Base-by-base conservation (phyloP, 1,140 invertebrate genomes). In the Apis dorsata region DNA sequence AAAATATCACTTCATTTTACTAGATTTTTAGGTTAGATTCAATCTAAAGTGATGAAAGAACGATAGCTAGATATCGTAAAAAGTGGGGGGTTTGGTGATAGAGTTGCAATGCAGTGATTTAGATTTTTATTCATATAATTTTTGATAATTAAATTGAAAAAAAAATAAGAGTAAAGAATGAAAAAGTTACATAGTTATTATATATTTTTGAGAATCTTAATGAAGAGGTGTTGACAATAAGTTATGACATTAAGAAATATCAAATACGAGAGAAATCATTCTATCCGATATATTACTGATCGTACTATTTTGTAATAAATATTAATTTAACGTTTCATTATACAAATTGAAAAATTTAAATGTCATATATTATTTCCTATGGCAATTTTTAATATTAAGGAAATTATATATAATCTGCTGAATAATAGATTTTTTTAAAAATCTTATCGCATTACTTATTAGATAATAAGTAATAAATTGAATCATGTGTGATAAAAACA, bases 21-120 rank as follows among this genome's bases (percentile, higher is more conserved):
- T 51, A 66, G 15, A 21, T 65, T 60, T 73, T 65, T 87, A 87
- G 87, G 87, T 88, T 88, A 88, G 80, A 75, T 63, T 63, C 13
- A 49, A 63, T 49, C 11, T 44, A 12, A 79, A 88, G 72, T 57
- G 76, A 78, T 53, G 80, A 81, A 85, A 44, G 11, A 65, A 55
- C 15, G 79, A 44, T 66, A 85, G 57, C 15, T 19, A 49, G 24
- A 44, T 65, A 44, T 66, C 10, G 55, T 17, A 34, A 55, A 34
- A 65, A 66, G 73, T 62, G 63, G 71, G 71, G 74, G 63, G 66
- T 28, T 84, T 24, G 73, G 11, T 81, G 75, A 63, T 49, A 84
- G 83, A 86, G 88, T 89, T 85, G 87, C 87, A 90, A 90, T 90
- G 91, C 91, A 90, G 90, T 86, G 90, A 88, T 91, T 90, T 83